Percentiles rank a stretch among this genome's conserved stretches.
phyloP scores from a whole-genome alignment of 2,888 invertebrate genomes.

The Drosophila helvetica region DNA sequence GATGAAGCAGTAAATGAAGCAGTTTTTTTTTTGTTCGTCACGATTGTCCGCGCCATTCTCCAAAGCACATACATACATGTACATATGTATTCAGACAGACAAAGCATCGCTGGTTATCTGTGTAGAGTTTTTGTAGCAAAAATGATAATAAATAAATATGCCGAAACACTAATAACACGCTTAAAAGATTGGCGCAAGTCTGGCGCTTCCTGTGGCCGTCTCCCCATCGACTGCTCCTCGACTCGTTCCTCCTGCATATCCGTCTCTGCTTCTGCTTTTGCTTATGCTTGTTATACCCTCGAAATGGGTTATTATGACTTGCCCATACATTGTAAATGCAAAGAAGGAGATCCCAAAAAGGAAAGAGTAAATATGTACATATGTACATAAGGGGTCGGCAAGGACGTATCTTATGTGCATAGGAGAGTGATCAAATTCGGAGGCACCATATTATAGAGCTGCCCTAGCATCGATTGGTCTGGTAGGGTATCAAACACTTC shows the following conservation, averaged over 20 bases:
- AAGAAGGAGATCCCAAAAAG: background rate
- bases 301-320: background rate
- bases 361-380: no score
- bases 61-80: background rate
- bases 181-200: constrained; percentile 76
- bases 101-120: constrained; percentile 5
- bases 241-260: constrained; percentile 18
- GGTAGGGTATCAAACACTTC: background rate
- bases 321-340: background rate
- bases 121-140: constrained; percentile 44
- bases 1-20: background rate
- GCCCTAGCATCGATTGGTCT: no score
- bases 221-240: constrained; percentile 10
- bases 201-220: constrained; percentile 64
- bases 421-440: no score
- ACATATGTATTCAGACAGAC: background rate
- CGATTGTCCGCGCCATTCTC: background rate
- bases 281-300: constrained; percentile 2
- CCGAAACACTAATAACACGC: constrained; percentile 78
- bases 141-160: constrained; percentile 78
- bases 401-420: no score
- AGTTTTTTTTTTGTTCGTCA: constrained; percentile 43
- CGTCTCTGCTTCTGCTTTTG: constrained; percentile 13
- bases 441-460: no score
- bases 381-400: no score